Evolutionary conservation across 2,888 invertebrate species (phyloP).

Genomic region (Limnephilus rhombicus): DNA sequence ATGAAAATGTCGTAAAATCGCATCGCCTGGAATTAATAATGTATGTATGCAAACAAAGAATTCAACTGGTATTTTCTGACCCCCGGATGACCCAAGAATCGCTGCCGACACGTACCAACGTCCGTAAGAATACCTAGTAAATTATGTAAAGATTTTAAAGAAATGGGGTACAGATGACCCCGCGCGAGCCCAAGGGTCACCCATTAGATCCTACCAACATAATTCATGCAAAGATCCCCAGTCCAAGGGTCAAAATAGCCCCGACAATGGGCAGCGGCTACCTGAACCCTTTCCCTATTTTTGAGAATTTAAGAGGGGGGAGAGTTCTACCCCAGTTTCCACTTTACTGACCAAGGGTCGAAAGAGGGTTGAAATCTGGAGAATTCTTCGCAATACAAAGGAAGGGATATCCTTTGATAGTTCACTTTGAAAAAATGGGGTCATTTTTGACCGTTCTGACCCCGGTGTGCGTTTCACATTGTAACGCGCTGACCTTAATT

Average conservation of each 20-base stretch:
- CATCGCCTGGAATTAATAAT: conserved; percentile 49
- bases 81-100: conserved; percentile 45
- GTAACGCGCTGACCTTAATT: conserved; percentile 59
- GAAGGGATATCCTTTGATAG: conserved; percentile 57
- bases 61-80: conserved; percentile 58
- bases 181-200: conserved; percentile 56
- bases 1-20: conserved; percentile 51
- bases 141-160: conserved; percentile 14
- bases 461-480: conserved; percentile 53
- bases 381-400: conserved; percentile 42
- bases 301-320: conserved; percentile 41
- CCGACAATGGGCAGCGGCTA: conserved; percentile 46
- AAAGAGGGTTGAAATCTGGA: conserved; percentile 47
- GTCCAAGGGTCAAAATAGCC: conserved; percentile 40
- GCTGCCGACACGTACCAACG: conserved; percentile 53
- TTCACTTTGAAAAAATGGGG: conserved; percentile 56
- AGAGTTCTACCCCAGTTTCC: conserved; percentile 51
- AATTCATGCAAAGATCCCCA: conserved; percentile 33
- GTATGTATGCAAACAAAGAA: conserved; percentile 53
- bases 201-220: conserved; percentile 35
- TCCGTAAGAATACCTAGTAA: conserved; percentile 45
- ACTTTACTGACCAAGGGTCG: conserved; percentile 62
- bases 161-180: conserved; percentile 41
- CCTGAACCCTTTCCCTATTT: conserved; percentile 43
- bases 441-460: conserved; percentile 61